A percentile compares a stretch with the other conserved stretches of the same genome.
Conservation (phyloP, 2,888 invertebrate genomes). For the Cistogaster globosa region DNA sequence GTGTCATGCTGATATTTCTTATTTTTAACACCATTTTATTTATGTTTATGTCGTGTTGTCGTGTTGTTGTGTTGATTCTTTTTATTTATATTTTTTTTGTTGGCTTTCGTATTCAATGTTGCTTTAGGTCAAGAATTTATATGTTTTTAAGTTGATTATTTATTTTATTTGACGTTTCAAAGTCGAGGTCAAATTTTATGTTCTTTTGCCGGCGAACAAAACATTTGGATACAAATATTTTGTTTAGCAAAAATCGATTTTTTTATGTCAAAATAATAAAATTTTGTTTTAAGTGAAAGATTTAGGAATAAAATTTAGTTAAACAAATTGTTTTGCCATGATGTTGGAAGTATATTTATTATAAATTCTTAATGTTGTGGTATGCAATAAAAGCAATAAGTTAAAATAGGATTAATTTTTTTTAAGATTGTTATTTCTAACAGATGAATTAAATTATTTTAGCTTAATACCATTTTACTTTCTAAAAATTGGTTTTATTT, state of each 20-base stretch:
- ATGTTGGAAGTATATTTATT: not conserved
- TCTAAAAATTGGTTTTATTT: too few species aligned
- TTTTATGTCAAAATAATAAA: constrained; percentile 58
- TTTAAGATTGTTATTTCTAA: too few species aligned
- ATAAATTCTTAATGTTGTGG: too few species aligned
- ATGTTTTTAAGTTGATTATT: constrained; percentile 72
- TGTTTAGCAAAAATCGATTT: constrained; percentile 63
- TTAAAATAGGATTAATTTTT: too few species aligned
- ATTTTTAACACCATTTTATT: constrained; percentile 78
- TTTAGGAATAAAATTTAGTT: not conserved
- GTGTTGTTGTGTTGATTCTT: constrained; percentile 70
- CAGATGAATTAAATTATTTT: too few species aligned
- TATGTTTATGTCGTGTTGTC: constrained; percentile 67
- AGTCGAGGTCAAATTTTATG: constrained; percentile 81
- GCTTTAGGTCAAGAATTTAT: constrained; percentile 80
- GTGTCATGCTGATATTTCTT: constrained; percentile 81
- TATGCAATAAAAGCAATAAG: too few species aligned
- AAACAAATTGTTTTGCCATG: not conserved
- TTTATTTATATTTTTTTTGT: constrained; percentile 33
- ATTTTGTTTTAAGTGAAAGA: not conserved
- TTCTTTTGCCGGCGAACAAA: constrained; percentile 23
- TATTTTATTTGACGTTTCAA: constrained; percentile 80
- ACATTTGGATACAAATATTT: not conserved
- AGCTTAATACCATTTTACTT: too few species aligned
- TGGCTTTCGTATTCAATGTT: constrained; percentile 73